A percentile compares a stretch with the other conserved stretches of the same genome.
These are phyloP conservation scores for Hermodice carunculata DNA, from an alignment of 2,888 invertebrate species.

Conservation along the genomic window DNA sequence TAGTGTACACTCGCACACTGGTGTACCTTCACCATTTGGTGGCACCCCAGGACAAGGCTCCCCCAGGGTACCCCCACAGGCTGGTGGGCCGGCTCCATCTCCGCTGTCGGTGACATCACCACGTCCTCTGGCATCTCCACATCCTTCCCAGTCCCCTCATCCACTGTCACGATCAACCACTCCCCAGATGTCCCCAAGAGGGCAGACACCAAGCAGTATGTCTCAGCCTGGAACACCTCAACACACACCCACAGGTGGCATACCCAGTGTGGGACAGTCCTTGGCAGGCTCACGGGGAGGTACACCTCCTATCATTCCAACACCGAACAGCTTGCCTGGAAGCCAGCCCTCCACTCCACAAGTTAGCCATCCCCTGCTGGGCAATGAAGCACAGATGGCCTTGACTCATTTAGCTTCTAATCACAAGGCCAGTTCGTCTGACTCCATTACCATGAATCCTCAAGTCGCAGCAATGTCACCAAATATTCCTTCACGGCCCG, in stretches of 20 bases:
- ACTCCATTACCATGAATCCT: too few relatives aligned
- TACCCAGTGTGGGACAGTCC: background rate
- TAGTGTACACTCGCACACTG: too few relatives aligned
- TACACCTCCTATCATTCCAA: too few relatives aligned
- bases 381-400: background rate
- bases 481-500: too few relatives aligned
- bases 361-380: background rate
- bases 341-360: background rate
- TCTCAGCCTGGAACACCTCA: conserved; percentile 35
- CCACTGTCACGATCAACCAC: conserved; percentile 31
- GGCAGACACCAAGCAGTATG: background rate
- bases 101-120: conserved; percentile 21
- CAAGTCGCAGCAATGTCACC: too few relatives aligned
- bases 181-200: conserved; percentile 38
- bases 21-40: too few relatives aligned
- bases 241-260: background rate
- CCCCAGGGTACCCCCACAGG: too few relatives aligned
- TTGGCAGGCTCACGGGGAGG: too few relatives aligned
- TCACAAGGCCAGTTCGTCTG: background rate
- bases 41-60: too few relatives aligned
- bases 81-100: background rate
- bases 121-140: conserved; percentile 14
- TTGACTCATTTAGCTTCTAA: background rate
- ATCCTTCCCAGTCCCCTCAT: conserved; percentile 9
- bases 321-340: background rate